Evolutionary conservation across 2,113 vertebrate species (phyloP), one percentile per base, ranked within the genome.

Genomic region (Columbina picui): DNA sequence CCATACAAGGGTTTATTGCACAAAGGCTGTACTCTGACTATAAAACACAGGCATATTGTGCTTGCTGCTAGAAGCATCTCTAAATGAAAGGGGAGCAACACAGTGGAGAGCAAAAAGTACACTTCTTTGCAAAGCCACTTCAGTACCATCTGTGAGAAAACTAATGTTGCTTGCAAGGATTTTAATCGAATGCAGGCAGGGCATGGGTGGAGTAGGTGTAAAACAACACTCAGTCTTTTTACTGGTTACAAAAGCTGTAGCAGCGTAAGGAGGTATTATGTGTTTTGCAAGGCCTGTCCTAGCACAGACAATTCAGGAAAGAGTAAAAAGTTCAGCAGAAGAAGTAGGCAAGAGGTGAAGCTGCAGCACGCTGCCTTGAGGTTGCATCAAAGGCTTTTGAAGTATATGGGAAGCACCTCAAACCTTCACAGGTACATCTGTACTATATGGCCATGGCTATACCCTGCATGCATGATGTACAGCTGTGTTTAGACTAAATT

Each of bases 391-490:
- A 39, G 25, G n/a, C 38, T 89, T 69, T 43, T 34, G 4, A 84
- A 50, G 43, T 30, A 34, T 8, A 4, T 4, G 8, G n/a, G 43
- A 56, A 34, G 39, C 49, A 74, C 20, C 47, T 57, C 68, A 67
- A 27, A 43, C 17, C 36, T 69, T 17, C 52, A 36, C 36, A 52
- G 43, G 21, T 30, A 36, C 2, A 3, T 45, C 32, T 59, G 12
- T 32, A 21, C 10, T 38, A 26, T 2, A 43, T 34, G 43, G 45
- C 45, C 12, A 23, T 12, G 20, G 56, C 64, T 77, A 45, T 3
- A 30, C 20, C 20, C 12, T 39, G 27, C 2, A 1, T 11, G 11
- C 14, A 4, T 12, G 22, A 36, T 2, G n/a, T 22, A 39, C 45
- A 38, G 19, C 9, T 60, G 69, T 30, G 39, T 82, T 49, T 49